These are phyloP conservation scores for Acromyrmex echinatior DNA, from an alignment of 1,140 invertebrate genomes.

Conservation along the genomic window DNA sequence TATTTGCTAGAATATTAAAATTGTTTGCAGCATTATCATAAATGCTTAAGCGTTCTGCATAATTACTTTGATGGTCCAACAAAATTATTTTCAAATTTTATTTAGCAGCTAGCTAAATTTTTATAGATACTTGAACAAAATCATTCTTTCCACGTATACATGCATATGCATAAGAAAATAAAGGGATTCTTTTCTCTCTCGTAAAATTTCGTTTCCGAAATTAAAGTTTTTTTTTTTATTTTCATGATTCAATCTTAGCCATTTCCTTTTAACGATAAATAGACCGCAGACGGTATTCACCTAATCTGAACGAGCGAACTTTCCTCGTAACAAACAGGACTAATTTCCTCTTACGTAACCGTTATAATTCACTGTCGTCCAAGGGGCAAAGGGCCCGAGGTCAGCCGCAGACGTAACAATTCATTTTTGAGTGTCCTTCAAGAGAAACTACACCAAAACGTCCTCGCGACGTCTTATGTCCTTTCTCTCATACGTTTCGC, in stretches of 20 bases:
- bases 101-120: no score
- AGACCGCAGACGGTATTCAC: slow-evolving; percentile 36
- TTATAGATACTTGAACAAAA: no score
- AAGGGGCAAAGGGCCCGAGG: slow-evolving; percentile 82
- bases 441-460: slow-evolving; percentile 74
- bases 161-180: not conserved
- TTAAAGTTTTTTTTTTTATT: not conserved
- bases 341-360: slow-evolving; percentile 73
- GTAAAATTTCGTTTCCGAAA: not conserved
- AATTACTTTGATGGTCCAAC: no score
- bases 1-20: no score
- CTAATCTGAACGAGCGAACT: slow-evolving; percentile 49
- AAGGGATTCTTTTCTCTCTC: not conserved
- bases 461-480: slow-evolving; percentile 61
- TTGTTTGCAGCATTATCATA: no score
- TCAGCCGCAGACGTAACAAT: slow-evolving; percentile 87
- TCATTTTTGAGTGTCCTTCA: slow-evolving; percentile 87
- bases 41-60: no score
- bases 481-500: slow-evolving; percentile 51
- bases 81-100: no score
- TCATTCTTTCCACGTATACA: not conserved
- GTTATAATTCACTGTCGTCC: slow-evolving; percentile 82
- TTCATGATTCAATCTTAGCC: slow-evolving; percentile 1
- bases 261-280: not conserved
- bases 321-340: slow-evolving; percentile 72